Percentiles rank a stretch among this genome's conserved stretches.
Conservation (phyloP, 1,140 invertebrate species). For the Macrobrachium nipponense region DNA sequence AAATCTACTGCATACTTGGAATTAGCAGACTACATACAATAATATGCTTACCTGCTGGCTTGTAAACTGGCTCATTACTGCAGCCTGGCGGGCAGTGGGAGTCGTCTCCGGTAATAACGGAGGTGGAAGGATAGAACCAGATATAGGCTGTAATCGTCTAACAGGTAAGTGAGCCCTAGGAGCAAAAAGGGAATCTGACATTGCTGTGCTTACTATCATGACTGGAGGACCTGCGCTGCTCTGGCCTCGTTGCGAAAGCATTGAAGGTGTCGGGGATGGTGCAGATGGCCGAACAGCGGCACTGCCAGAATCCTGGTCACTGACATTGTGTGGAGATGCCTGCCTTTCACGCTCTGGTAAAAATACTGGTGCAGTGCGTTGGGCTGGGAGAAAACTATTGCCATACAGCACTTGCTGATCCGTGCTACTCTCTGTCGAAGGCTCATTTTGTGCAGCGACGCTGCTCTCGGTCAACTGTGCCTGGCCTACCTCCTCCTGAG, state of each 20-base stretch:
- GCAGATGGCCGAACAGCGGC: neutral
- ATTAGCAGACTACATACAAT: too few relatives aligned
- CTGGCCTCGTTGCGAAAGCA: neutral
- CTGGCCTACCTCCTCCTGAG: too few relatives aligned
- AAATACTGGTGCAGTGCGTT: conserved; percentile 43
- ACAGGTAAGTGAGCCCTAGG: neutral
- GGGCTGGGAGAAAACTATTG: conserved; percentile 38
- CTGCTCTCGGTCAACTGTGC: too few relatives aligned
- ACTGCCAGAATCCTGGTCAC: conserved; percentile 1
- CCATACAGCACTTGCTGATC: conserved; percentile 39
- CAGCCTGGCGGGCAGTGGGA: conserved; percentile 38
- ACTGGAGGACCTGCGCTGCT: neutral
- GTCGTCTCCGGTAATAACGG: conserved; percentile 46
- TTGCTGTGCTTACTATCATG: neutral
- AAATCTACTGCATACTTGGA: too few relatives aligned
- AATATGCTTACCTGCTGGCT: neutral
- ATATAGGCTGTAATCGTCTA: neutral
- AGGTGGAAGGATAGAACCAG: conserved; percentile 37
- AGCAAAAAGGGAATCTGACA: neutral
- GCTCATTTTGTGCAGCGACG: too few relatives aligned
- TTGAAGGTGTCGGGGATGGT: neutral
- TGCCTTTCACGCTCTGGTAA: conserved; percentile 14
- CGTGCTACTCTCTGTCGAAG: neutral
- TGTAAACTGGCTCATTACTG: conserved; percentile 45
- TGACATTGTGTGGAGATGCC: neutral